These are phyloP conservation scores for Perdita meconis DNA, from an alignment of 2,888 invertebrate species.

Conservation along the genomic window DNA sequence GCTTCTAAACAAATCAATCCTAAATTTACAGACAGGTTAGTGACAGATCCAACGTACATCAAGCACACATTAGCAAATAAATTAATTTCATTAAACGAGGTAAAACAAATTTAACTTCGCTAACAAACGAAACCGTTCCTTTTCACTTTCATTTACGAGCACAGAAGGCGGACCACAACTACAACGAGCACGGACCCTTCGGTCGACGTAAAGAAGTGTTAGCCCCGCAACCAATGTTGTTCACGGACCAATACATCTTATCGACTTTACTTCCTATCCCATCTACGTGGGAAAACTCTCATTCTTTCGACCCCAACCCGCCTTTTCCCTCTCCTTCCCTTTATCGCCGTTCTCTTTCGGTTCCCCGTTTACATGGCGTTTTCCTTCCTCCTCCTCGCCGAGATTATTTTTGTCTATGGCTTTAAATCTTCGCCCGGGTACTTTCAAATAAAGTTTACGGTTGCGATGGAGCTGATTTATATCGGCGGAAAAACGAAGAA, in stretches of 20 bases:
- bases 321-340: slow-evolving; percentile 1
- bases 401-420: slow-evolving; percentile 78
- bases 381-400: slow-evolving; percentile 50
- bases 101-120: neutral
- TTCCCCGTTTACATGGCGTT: slow-evolving; percentile 49
- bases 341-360: slow-evolving; percentile 23
- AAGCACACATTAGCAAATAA: too few relatives aligned
- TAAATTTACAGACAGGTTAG: too few relatives aligned
- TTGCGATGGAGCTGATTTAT: slow-evolving; percentile 77
- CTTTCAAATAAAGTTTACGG: slow-evolving; percentile 80
- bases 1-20: too few relatives aligned
- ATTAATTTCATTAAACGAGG: too few relatives aligned
- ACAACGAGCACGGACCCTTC: slow-evolving; percentile 59
- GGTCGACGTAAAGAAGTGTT: slow-evolving; percentile 71
- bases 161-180: slow-evolving; percentile 44
- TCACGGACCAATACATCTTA: slow-evolving; percentile 76
- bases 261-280: slow-evolving; percentile 76
- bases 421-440: slow-evolving; percentile 75
- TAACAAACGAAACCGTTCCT: slow-evolving; percentile 35
- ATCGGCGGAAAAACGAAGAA: slow-evolving; percentile 67
- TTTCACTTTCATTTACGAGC: slow-evolving; percentile 56
- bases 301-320: slow-evolving; percentile 52
- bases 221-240: slow-evolving; percentile 71
- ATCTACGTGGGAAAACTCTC: slow-evolving; percentile 74
- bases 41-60: neutral